Evolutionary conservation across 2,797 vertebrate species (phyloP).

Genomic region (Heterohyrax brucei): DNA sequence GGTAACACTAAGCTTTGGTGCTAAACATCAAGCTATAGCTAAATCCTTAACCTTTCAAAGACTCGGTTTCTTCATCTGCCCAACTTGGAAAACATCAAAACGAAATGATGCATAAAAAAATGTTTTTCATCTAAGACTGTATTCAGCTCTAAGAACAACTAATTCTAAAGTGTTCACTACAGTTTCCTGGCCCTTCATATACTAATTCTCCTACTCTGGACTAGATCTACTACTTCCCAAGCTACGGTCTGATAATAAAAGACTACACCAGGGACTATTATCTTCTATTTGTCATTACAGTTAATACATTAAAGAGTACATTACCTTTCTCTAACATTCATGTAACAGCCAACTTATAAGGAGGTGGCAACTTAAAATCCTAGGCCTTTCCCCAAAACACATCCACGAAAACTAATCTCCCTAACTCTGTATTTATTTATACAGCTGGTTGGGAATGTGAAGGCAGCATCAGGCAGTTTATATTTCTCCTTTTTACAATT

Average conservation of each 20-base stretch:
- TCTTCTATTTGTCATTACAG: background rate
- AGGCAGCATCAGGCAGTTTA: background rate
- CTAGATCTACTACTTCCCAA: background rate
- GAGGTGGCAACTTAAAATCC: background rate
- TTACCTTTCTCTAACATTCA: background rate
- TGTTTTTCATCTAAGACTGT: background rate
- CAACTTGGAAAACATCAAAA: slow-evolving; percentile 43
- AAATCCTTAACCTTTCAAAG: background rate
- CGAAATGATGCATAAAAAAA: background rate
- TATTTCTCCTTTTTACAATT: background rate
- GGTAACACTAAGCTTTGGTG: background rate
- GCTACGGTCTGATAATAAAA: background rate
- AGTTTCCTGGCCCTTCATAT: background rate
- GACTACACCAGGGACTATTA: background rate
- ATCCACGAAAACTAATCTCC: background rate
- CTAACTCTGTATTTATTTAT: background rate
- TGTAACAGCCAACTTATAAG: background rate
- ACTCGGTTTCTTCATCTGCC: background rate
- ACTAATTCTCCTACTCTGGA: background rate
- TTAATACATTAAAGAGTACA: background rate
- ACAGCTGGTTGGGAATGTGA: background rate
- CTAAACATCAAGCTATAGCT: background rate
- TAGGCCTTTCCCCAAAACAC: background rate
- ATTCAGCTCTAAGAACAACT: background rate
- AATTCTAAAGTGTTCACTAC: background rate